Evolutionary conservation across 2,888 invertebrate species (phyloP), one percentile per base, ranked within the genome.

Genomic region (Oegoconia quadripuncta): DNA sequence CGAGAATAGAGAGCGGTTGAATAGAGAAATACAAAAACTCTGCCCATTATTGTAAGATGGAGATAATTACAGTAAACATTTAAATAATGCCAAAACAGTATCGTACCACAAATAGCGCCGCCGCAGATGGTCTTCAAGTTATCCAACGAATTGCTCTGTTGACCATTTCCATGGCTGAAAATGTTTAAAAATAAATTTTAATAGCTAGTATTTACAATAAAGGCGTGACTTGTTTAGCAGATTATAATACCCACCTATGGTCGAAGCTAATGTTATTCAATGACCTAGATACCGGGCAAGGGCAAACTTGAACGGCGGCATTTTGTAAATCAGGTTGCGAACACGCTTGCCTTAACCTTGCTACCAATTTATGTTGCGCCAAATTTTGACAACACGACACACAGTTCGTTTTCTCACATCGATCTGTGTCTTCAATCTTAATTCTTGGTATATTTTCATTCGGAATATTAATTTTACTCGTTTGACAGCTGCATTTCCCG

Each of bases 271-370:
- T 64, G 45, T 64, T 77, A 44, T 69, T 80, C 23, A 80, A 50
- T 0, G 83, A 81, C 14, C 55, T 59, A 2, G 80, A 73, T n/a
- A 73, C 27, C 0, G 52, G 45, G 45, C 73, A 67, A 1, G 59
- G 52, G 8, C 67, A 61, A 0, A 55, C 33, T 0, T 61, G 32
- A 27, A n/a, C n/a, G 0, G 13, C 11, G 1, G 51, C 44, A 39
- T 69, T 73, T 15, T 78, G 75, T 17, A 84, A 51, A 44, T 84
- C 84, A 0, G 66, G 78, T 3, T 84, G 43, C 0, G 84, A 84
- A 30, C 79, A 76, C 0, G 83, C 79, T 4, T 77, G 80, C 6
- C 78, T 54, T 23, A 83, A 42, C 9, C 74, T 63, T 0, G 78
- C 59, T 0, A 86, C 76, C 28, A 84, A 48, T 43, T 71, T 80